Evolutionary conservation across 1,140 invertebrate species (phyloP).

Genomic region (Macrobrachium rosenbergii): DNA sequence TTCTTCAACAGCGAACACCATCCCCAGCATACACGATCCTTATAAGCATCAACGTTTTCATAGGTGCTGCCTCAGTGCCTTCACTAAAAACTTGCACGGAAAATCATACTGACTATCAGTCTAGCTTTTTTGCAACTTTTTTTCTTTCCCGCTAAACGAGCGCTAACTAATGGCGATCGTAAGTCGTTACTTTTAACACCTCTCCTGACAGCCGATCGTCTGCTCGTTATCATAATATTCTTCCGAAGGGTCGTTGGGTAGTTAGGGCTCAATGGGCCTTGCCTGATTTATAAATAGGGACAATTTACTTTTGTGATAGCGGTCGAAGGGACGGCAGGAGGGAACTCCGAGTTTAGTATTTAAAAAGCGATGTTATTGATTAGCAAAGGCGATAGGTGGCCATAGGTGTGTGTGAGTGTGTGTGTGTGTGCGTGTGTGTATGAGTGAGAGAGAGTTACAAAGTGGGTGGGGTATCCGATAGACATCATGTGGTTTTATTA

Average conservation of each 20-base stretch:
- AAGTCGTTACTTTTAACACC: slow-evolving; percentile 53
- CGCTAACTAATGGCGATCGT: slow-evolving; percentile 35
- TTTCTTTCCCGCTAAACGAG: slow-evolving; percentile 16
- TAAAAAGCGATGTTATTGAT: slow-evolving; percentile 28
- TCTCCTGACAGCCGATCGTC: slow-evolving; percentile 30
- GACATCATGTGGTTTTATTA: too few species aligned
- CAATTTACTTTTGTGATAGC: slow-evolving; percentile 25
- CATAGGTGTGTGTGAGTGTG: neutral
- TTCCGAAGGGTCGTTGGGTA: slow-evolving; percentile 13
- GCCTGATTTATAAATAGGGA: slow-evolving; percentile 42
- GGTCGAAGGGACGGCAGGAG: neutral
- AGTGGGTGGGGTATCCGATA: neutral
- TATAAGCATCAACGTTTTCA: too few species aligned
- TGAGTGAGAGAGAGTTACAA: neutral
- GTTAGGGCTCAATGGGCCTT: slow-evolving; percentile 23
- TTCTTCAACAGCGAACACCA: too few species aligned
- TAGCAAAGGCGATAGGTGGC: neutral
- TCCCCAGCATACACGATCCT: too few species aligned
- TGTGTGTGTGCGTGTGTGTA: neutral
- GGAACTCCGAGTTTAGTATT: neutral
- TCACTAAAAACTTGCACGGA: too few species aligned
- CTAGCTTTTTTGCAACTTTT: too few species aligned
- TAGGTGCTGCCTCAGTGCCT: too few species aligned
- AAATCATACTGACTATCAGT: too few species aligned
- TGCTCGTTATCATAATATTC: slow-evolving; percentile 46